Conservation (phyloP, 2,888 invertebrate genomes). For the Proisotoma minuta region DNA sequence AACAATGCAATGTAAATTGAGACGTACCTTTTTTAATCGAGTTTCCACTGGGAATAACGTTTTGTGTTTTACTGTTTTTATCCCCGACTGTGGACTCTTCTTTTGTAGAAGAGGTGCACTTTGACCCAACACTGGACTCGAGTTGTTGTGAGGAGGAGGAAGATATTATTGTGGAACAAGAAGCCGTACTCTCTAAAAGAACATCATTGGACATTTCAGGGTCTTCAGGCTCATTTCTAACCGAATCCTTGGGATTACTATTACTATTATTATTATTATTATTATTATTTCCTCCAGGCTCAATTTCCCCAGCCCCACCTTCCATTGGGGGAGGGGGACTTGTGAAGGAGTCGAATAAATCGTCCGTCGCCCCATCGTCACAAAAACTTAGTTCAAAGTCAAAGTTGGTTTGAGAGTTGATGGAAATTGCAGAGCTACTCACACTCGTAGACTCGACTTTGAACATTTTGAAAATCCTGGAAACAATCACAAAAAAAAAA, state of each 20-base stretch:
- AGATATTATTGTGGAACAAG: no score
- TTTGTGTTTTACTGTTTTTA: not conserved
- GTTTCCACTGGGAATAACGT: not conserved
- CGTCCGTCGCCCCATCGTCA: conserved; percentile 47
- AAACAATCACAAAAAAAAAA: no score
- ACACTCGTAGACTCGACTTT: conserved; percentile 43
- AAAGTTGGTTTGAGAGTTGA: conserved; percentile 40
- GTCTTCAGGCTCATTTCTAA: conserved; percentile 40
- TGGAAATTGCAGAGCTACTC: conserved; percentile 29
- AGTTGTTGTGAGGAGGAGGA: no score
- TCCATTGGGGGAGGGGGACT: conserved; percentile 15
- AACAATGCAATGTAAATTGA: no score
- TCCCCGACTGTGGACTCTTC: not conserved
- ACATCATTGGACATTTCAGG: conserved; percentile 19
- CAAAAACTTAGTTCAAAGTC: conserved; percentile 48
- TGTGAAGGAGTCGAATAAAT: conserved; percentile 46
- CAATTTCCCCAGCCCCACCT: conserved; percentile 17
- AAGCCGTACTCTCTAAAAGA: no score
- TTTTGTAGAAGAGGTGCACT: not conserved
- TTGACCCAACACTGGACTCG: no score
- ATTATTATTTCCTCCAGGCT: no score
- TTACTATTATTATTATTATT: no score
- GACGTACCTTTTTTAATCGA: not conserved
- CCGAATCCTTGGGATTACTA: no score
- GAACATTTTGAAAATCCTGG: no score